These are phyloP conservation scores for Heliconius ethilla DNA, from an alignment of 2,888 invertebrate species.

Conservation along the genomic window DNA sequence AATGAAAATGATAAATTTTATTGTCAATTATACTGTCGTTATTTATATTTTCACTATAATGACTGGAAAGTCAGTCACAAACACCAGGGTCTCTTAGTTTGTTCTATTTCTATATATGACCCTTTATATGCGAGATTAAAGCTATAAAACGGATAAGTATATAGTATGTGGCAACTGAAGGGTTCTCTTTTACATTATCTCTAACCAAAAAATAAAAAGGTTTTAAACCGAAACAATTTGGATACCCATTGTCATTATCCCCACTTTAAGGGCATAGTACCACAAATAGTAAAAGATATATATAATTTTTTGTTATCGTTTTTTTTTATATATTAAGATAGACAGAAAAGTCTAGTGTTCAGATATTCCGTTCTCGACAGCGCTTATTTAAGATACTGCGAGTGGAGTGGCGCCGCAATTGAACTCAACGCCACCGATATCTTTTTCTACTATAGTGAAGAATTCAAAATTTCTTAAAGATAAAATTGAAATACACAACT, in stretches of 20 bases:
- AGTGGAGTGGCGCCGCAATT: too few species aligned
- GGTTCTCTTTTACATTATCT: conserved; percentile 9
- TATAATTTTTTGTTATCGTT: background rate
- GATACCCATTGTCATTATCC: conserved; percentile 30
- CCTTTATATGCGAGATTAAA: background rate
- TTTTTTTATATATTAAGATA: too few species aligned
- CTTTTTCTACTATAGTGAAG: too few species aligned
- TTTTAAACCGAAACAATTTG: conserved; percentile 33
- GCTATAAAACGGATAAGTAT: background rate
- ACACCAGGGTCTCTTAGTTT: background rate
- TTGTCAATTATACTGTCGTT: background rate
- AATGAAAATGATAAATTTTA: background rate
- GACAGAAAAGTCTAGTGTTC: too few species aligned
- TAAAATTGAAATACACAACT: too few species aligned
- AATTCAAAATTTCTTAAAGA: too few species aligned
- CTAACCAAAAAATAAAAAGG: conserved; percentile 33
- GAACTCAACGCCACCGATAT: too few species aligned
- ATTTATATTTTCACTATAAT: background rate
- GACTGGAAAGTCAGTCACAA: too few species aligned
- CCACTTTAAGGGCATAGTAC: background rate
- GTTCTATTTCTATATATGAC: background rate
- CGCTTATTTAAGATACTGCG: too few species aligned
- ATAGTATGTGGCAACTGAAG: background rate
- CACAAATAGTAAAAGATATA: background rate
- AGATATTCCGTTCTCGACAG: too few species aligned